These are phyloP conservation scores for Gerris buenoi DNA, from an alignment of 1,140 invertebrate species.

Conservation along the genomic window DNA sequence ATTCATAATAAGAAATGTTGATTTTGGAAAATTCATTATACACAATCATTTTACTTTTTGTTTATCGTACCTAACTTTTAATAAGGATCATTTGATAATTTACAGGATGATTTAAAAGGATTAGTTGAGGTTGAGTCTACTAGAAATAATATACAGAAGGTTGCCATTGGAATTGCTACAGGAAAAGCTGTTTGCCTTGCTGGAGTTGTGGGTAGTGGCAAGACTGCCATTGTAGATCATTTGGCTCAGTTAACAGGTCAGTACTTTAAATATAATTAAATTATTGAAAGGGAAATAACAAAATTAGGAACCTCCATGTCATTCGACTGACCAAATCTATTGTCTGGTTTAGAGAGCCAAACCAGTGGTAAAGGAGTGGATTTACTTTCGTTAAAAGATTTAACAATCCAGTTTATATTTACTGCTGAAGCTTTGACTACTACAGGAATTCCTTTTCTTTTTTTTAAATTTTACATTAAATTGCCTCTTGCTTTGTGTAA, in stretches of 20 bases:
- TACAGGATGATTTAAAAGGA: conserved; percentile 25
- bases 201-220: conserved; percentile 87
- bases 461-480: neutral
- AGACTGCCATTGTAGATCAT: conserved; percentile 81
- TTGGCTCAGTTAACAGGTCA: conserved; percentile 62
- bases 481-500: neutral
- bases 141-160: conserved; percentile 48
- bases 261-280: too few species aligned
- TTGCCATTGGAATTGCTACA: conserved; percentile 55
- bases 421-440: neutral
- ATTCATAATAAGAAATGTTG: too few species aligned
- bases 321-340: too few species aligned
- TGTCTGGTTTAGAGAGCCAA: too few species aligned
- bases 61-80: conserved; percentile 38
- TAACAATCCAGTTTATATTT: neutral
- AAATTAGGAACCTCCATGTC: too few species aligned
- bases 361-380: neutral
- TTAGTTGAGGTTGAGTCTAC: conserved; percentile 49
- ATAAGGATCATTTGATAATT: conserved; percentile 27
- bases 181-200: conserved; percentile 66
- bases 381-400: neutral
- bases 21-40: neutral
- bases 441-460: neutral
- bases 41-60: conserved; percentile 28
- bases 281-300: too few species aligned